Percentiles rank a stretch among this genome's conserved stretches.
phyloP scores from a whole-genome alignment of 2,113 vertebrate genomes.

The Periophthalmodon schlosseri region DNA sequence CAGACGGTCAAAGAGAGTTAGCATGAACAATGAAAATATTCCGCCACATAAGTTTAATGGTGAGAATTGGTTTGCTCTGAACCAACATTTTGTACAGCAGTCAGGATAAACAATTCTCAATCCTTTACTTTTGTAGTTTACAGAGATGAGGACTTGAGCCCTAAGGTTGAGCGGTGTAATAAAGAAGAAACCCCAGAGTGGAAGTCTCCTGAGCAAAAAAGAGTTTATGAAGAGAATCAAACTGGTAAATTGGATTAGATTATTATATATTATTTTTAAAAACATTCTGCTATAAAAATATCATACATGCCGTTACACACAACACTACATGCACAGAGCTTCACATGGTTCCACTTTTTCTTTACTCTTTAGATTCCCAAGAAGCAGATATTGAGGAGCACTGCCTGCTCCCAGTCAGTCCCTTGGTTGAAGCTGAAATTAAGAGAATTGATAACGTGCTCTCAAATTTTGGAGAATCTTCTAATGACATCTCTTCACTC shows the following conservation, averaged over 20 bases:
- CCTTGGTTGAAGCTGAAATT: constrained; percentile 64
- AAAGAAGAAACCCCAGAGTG: constrained; percentile 7
- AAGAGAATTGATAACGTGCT: constrained; percentile 62
- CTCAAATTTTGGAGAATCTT: constrained; percentile 51
- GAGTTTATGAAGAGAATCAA: constrained; percentile 17
- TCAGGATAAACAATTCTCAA: not conserved
- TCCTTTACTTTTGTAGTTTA: constrained; percentile 38
- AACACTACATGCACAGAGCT: not conserved
- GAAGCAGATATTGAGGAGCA: constrained; percentile 10
- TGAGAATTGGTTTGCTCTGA: constrained; percentile 23
- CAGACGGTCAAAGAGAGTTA: not conserved
- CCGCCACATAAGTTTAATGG: constrained; percentile 25
- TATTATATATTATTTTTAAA: not conserved
- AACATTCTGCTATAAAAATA: not conserved
- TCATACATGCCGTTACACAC: not conserved
- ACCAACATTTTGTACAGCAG: not conserved
- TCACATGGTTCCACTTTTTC: not conserved
- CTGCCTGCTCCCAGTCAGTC: constrained; percentile 48
- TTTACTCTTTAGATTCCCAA: constrained; percentile 12
- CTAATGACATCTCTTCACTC: constrained; percentile 18
- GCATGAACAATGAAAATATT: constrained; percentile 12
- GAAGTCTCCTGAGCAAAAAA: constrained; percentile 4
- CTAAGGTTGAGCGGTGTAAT: constrained; percentile 3
- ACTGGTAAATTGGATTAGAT: constrained; percentile 10
- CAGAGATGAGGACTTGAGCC: constrained; percentile 33